Evolutionary conservation across 1,140 invertebrate species (phyloP), one percentile per base, ranked within the genome.

Genomic region (Pogonus chalceus): DNA sequence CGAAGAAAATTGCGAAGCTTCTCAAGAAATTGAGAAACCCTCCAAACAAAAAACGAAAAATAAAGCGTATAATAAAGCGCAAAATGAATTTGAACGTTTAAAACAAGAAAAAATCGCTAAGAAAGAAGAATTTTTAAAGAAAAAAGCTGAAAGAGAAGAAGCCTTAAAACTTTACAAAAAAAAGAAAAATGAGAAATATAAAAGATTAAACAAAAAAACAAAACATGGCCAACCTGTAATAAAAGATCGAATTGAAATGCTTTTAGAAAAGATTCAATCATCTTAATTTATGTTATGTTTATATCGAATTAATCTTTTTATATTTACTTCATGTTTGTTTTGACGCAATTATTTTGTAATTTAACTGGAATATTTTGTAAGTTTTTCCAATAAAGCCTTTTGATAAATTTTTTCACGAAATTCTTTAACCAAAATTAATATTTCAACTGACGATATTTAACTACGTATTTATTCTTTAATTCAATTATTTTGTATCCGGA

Each of bases 211-310:
- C 23, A 82, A 80, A 61, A 86, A 81, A 65, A 90, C 80, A 1
- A 82, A 76, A 56, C 85, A 79, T 65, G 87, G 87, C 9, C 87
- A 90, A 64, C 86, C 86, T 2, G 70, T 88, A 0, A 88, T 90
- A 85, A 84, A 80, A 55, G 79, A 79, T 23, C 74, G 85, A 62
- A 71, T 88, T 59, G 79, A 88, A 66, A 62, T 87, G 57, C 66
- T 90, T 24, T 68, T 87, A n/a, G 80, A 87, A 59, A 82, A 86
- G 65, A 71, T 82, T 60, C 64, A 72, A 56, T 14, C 49, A 2
- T 14, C 14, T 18, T 43, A 43, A 43, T 18, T 31, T 31, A 31
- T 14, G 26, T 4, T 31, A 14, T n/a, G n/a, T n/a, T n/a, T n/a
- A n/a, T n/a, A n/a, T n/a, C n/a, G n/a, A n/a, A n/a, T n/a, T n/a